Evolutionary conservation across 2,888 invertebrate genomes (phyloP).

Genomic region (Halocaridina rubra): DNA sequence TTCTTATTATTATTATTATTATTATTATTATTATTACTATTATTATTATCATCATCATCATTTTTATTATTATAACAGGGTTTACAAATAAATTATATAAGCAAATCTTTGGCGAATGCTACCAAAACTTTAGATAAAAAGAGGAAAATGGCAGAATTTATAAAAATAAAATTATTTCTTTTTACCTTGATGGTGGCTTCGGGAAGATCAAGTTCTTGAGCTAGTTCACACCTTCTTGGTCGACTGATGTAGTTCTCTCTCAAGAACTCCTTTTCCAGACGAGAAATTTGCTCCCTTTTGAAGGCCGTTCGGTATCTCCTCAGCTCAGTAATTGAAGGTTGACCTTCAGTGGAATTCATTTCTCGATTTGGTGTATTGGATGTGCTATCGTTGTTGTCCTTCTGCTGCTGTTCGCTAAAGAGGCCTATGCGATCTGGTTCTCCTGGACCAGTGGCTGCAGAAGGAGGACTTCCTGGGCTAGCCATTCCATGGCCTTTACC

Average conservation of each 20-base stretch:
- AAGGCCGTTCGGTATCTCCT: slow-evolving; percentile 93
- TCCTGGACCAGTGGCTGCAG: no score
- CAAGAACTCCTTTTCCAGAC: slow-evolving; percentile 95
- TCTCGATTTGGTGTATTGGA: no score
- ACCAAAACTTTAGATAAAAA: neutral
- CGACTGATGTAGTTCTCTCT: slow-evolving; percentile 98
- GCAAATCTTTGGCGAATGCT: neutral
- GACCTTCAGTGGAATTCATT: neutral
- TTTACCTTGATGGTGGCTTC: slow-evolving; percentile 95
- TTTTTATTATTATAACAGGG: no score
- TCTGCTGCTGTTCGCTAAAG: neutral
- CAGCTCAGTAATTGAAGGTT: slow-evolving; percentile 26
- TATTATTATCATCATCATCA: no score
- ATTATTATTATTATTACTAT: no score
- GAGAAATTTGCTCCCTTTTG: slow-evolving; percentile 89
- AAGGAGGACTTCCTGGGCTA: no score
- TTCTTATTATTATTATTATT: no score
- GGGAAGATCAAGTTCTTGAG: slow-evolving; percentile 90
- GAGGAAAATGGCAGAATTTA: neutral
- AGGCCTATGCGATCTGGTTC: neutral
- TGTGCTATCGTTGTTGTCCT: no score
- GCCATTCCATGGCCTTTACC: no score
- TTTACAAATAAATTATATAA: neutral
- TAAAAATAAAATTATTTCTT: slow-evolving; percentile 68
- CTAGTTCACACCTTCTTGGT: slow-evolving; percentile 93